Conservation (phyloP, 2,888 invertebrate species). For the Himalopsyche kuldschensis region DNA sequence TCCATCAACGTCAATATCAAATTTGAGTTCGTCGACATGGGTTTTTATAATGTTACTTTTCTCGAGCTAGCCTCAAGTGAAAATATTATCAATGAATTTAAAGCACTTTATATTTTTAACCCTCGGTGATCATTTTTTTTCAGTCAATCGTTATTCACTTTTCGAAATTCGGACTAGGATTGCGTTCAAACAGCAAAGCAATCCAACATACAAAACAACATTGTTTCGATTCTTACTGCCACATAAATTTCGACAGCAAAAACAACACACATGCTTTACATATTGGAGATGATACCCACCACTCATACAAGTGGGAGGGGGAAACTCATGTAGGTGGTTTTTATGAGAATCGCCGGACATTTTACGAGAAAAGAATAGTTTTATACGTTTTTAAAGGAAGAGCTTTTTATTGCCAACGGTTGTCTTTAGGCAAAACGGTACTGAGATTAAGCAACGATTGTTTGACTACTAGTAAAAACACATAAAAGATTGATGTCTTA, state of each 20-base stretch:
- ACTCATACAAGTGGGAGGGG: background rate
- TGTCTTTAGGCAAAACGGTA: background rate
- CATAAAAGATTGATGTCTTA: background rate
- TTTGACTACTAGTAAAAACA: background rate
- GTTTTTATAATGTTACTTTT: too few species aligned
- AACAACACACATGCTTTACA: conserved; percentile 21
- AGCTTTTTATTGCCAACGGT: background rate
- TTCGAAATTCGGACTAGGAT: background rate
- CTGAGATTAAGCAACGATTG: background rate
- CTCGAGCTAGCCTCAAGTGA: too few species aligned
- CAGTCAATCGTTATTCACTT: background rate
- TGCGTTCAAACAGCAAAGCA: conserved; percentile 6
- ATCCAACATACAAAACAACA: conserved; percentile 23
- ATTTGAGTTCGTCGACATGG: too few species aligned
- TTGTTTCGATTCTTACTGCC: conserved; percentile 28
- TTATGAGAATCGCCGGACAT: conserved; percentile 2
- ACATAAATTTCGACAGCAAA: conserved; percentile 21
- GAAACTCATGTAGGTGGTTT: background rate
- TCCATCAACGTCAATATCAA: too few species aligned
- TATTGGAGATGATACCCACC: conserved; percentile 5
- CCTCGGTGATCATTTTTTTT: too few species aligned
- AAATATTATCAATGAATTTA: too few species aligned
- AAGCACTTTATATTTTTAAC: too few species aligned
- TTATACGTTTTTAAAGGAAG: background rate
- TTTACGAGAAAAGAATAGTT: conserved; percentile 3